A percentile compares a stretch with the other conserved stretches of the same genome.
Conservation (phyloP, 2,797 vertebrate species). For the Melanotaenia maccullochi region DNA sequence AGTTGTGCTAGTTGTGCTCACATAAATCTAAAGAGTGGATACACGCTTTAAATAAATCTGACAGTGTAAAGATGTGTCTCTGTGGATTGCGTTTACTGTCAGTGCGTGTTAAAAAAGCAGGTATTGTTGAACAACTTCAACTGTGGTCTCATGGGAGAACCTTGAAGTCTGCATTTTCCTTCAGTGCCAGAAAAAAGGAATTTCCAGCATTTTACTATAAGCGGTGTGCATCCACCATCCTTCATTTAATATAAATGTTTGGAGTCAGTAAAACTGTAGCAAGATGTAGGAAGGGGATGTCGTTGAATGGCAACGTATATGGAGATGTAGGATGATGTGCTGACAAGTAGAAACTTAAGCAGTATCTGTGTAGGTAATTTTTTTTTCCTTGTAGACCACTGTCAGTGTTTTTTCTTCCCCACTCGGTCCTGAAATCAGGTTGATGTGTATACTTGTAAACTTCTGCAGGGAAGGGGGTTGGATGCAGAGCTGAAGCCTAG, state of each 20-base stretch:
- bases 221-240: background rate
- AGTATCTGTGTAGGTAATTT: no score
- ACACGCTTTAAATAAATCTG: constrained; percentile 20
- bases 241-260: no score
- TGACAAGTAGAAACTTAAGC: no score
- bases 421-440: no score
- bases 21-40: background rate
- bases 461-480: no score
- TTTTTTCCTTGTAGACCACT: no score
- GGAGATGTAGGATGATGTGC: no score
- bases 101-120: constrained; percentile 1
- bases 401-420: no score
- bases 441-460: no score
- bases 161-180: background rate
- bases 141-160: constrained; percentile 19
- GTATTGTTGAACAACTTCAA: constrained; percentile 7
- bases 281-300: no score
- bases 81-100: background rate
- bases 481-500: background rate
- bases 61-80: constrained; percentile 1
- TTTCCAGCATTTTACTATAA: background rate
- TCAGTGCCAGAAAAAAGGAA: constrained; percentile 10
- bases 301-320: no score
- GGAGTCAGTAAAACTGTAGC: no score
- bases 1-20: background rate